Evolutionary conservation across 2,113 vertebrate genomes (phyloP), one percentile per base, ranked within the genome.

Genomic region (Channa argus): DNA sequence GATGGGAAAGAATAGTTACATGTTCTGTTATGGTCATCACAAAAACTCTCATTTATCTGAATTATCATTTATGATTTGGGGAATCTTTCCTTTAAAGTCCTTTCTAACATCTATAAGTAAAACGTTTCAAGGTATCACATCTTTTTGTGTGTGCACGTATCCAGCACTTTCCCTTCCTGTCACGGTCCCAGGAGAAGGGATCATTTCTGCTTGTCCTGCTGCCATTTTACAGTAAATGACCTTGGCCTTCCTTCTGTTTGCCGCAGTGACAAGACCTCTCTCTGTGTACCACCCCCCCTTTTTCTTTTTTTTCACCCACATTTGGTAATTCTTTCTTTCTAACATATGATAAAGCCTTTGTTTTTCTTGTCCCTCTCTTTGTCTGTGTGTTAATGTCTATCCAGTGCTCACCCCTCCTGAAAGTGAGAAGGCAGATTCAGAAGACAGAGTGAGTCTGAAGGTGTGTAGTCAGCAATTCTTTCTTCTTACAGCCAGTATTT

Each of bases 391-490:
- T n/a, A 52, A 10, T 63, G 41, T 59, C 53, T 85, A 55, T 87
- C 61, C 78, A 93, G 92, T 91, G 88, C 89, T 92, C 80, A 93
- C 91, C 11, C 92, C 91, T 75, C 85, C 92, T 80, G 92, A 94
- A 83, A 93, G 89, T 36, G 93, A 95, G 87, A 94, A 93, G 87
- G 88, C 91, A 52, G 92, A 92, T 89, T 90, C 91, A 54, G 93
- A 94, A 87, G 92, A 94, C 78, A 89, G 91, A 77, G 86, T 91
- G 87, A 93, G 91, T 55, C 83, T 94, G 74, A 94, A 94, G 91
- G 93, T 94, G 67, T 71, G 78, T 78, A 75, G 38, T 83, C 80
- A 78, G 77, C 83, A 50, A 44, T 82, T n/a, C 44, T 70, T 46
- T 70, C 12, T 37, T 45, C 36, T 79, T 73, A 68, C 46, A n/a